Percentiles rank a stretch among this genome's conserved stretches.
Evolutionary conservation across 2,888 invertebrate species (phyloP).

Genomic region (Aspidapion aeneum): DNA sequence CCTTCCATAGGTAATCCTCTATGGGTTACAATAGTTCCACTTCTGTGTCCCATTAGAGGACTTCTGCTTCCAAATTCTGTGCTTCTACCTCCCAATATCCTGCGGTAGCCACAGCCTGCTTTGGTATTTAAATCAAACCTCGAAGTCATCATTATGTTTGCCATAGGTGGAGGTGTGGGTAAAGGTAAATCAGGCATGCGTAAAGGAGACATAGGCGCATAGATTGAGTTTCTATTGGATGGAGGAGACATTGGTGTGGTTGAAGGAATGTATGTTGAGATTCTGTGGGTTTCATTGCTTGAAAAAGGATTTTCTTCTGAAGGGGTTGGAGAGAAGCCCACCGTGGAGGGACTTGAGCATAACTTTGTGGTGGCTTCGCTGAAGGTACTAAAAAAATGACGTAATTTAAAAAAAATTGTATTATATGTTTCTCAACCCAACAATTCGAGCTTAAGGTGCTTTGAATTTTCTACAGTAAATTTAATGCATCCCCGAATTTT

Average conservation of each 20-base stretch:
- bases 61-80: slow-evolving; percentile 35
- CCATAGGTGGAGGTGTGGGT: slow-evolving; percentile 47
- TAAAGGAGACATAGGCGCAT: slow-evolving; percentile 31
- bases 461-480: too few species aligned
- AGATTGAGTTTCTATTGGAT: neutral
- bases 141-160: slow-evolving; percentile 45
- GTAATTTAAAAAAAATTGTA: too few species aligned
- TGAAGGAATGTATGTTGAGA: neutral
- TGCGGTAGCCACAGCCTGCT: slow-evolving; percentile 40
- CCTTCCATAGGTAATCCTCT: too few species aligned
- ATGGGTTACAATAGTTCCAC: too few species aligned
- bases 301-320: neutral
- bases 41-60: slow-evolving; percentile 31
- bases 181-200: slow-evolving; percentile 43
- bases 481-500: too few species aligned
- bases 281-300: neutral
- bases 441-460: too few species aligned
- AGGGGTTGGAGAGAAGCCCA: neutral
- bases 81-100: slow-evolving; percentile 40
- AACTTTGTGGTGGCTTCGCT: neutral
- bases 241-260: neutral
- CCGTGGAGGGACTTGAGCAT: neutral
- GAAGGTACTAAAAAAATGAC: neutral
- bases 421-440: too few species aligned
- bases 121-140: slow-evolving; percentile 41